Evolutionary conservation across 1,140 invertebrate genomes (phyloP).

Genomic region (Maconellicoccus hirsutus): DNA sequence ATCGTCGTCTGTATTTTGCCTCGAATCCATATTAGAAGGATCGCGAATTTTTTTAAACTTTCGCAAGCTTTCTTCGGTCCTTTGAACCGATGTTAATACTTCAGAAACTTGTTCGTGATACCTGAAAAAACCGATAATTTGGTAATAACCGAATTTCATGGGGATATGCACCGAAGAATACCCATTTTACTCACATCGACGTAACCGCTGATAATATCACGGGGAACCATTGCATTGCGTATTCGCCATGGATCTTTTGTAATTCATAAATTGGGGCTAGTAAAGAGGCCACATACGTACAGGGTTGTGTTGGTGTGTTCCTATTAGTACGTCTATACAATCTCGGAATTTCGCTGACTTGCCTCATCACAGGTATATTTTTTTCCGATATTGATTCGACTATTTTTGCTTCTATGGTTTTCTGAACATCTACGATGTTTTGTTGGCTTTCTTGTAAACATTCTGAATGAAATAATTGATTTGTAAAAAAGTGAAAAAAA

Average conservation of each 20-base stretch:
- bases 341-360: conserved; percentile 82
- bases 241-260: conserved; percentile 42
- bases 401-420: conserved; percentile 43
- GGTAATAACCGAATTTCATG: conserved; percentile 25
- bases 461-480: conserved; percentile 30
- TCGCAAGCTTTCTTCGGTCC: conserved; percentile 84
- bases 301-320: conserved; percentile 64
- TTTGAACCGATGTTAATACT: conserved; percentile 82
- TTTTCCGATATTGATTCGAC: conserved; percentile 44
- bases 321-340: conserved; percentile 86
- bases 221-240: conserved; percentile 42
- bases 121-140: conserved; percentile 41
- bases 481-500: not conserved
- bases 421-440: conserved; percentile 39
- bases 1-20: conserved; percentile 62
- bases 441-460: conserved; percentile 40
- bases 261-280: conserved; percentile 51
- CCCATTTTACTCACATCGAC: conserved; percentile 48
- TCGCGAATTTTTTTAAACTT: conserved; percentile 75
- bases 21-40: conserved; percentile 38
- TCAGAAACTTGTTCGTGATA: conserved; percentile 67
- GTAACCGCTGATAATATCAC: conserved; percentile 51
- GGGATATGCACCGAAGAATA: too few relatives aligned
- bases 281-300: conserved; percentile 60
- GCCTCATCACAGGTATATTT: conserved; percentile 47